A percentile compares a stretch with the other conserved stretches of the same genome.
Conservation (phyloP, 2,113 vertebrate genomes). For the Grus americana region DNA sequence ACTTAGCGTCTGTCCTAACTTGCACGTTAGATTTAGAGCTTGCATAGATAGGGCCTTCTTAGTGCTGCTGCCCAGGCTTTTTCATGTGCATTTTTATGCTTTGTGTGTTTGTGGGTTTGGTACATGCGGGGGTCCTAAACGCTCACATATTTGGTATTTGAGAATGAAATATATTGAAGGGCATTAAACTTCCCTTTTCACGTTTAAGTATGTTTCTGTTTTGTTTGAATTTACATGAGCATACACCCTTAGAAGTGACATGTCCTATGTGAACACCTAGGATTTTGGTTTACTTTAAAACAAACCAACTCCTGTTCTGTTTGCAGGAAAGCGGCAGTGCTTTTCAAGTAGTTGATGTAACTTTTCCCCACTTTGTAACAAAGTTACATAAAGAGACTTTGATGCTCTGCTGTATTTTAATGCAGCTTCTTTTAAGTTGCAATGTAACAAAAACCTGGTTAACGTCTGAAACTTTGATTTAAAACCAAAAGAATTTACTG, state of each 20-base stretch:
- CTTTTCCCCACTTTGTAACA: background rate
- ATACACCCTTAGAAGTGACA: background rate
- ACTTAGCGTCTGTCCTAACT: fast-evolving
- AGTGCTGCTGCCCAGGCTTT: background rate
- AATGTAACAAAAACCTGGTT: background rate
- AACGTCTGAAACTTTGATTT: background rate
- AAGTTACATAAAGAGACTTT: background rate
- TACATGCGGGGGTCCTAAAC: fast-evolving
- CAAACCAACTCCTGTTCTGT: fast-evolving
- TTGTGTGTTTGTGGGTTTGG: too few relatives aligned
- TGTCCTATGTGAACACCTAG: fast-evolving
- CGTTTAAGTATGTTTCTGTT: background rate
- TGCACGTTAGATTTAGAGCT: fast-evolving
- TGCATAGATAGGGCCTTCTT: background rate
- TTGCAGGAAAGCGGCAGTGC: background rate
- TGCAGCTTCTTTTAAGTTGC: background rate
- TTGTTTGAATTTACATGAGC: background rate
- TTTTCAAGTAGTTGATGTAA: background rate
- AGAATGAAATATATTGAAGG: fast-evolving
- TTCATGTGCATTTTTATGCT: fast-evolving
- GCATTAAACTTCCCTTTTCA: background rate
- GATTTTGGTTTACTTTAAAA: background rate
- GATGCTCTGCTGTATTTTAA: background rate
- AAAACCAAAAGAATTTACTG: background rate
- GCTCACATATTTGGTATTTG: fast-evolving